A percentile compares a stretch with the other conserved stretches of the same genome.
Conservation (phyloP, 2,797 vertebrate species). For the Leuciscus waleckii region DNA sequence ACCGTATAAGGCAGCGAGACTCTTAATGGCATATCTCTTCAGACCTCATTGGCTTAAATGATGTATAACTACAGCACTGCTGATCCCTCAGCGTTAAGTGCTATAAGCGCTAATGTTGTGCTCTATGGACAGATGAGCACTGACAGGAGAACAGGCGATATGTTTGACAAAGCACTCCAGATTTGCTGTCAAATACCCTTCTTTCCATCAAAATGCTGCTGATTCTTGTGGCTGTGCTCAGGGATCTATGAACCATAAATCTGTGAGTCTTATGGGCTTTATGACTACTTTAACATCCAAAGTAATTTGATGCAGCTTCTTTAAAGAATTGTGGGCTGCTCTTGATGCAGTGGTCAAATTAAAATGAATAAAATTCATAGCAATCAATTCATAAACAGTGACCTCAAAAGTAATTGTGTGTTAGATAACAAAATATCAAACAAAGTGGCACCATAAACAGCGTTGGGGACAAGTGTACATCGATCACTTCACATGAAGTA, state of each 20-base stretch:
- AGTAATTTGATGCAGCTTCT: background rate
- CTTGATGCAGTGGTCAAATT: background rate
- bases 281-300: background rate
- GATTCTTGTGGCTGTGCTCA: constrained; percentile 5
- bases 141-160: constrained; percentile 5
- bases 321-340: background rate
- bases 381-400: background rate
- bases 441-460: background rate
- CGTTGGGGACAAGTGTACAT: background rate
- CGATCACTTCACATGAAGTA: background rate
- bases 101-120: constrained; percentile 5
- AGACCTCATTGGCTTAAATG: constrained; percentile 33
- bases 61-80: constrained; percentile 8
- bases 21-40: constrained; percentile 33
- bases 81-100: constrained; percentile 16
- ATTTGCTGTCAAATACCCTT: constrained; percentile 2
- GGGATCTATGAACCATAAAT: background rate
- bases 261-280: background rate
- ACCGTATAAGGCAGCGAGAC: background rate
- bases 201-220: background rate
- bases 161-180: constrained; percentile 32
- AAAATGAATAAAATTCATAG: background rate
- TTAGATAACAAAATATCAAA: background rate
- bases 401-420: background rate
- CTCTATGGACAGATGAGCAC: constrained; percentile 29